Evolutionary conservation across 2,797 vertebrate species (phyloP).

Genomic region (Anisognathus igniventris): DNA sequence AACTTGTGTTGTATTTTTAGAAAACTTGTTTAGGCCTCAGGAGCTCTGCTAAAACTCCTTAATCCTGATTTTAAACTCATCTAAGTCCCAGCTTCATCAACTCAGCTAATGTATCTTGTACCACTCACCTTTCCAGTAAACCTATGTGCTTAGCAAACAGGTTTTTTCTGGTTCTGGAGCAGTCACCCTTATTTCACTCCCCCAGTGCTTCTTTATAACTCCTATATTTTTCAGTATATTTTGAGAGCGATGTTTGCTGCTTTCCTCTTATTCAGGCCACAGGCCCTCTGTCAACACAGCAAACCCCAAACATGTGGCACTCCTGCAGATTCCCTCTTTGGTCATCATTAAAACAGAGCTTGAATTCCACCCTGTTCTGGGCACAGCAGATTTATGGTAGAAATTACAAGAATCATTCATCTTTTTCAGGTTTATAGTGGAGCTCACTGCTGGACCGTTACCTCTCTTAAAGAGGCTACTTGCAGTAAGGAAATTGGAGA

Average conservation of each 20-base stretch:
- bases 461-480: not conserved
- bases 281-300: not conserved
- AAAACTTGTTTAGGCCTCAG: not conserved
- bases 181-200: not conserved
- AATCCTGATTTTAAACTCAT: not conserved
- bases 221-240: not conserved
- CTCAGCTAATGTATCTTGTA: not conserved
- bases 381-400: slow-evolving; percentile 21
- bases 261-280: not conserved
- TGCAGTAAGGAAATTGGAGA: slow-evolving; percentile 25
- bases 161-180: not conserved
- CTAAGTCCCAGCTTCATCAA: not conserved
- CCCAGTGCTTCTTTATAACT: not conserved
- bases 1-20: not conserved
- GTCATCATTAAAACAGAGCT: not conserved
- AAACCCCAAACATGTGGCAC: not conserved
- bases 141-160: not conserved
- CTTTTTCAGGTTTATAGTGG: slow-evolving; percentile 6
- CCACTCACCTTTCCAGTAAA: not conserved
- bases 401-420: slow-evolving; percentile 52
- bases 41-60: not conserved
- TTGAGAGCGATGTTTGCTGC: not conserved
- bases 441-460: not conserved
- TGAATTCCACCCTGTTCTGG: not conserved
- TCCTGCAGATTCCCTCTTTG: not conserved